A percentile compares a stretch with the other conserved stretches of the same genome.
phyloP scores from a whole-genome alignment of 2,113 vertebrate species.

The Ploceus nigricollis region DNA sequence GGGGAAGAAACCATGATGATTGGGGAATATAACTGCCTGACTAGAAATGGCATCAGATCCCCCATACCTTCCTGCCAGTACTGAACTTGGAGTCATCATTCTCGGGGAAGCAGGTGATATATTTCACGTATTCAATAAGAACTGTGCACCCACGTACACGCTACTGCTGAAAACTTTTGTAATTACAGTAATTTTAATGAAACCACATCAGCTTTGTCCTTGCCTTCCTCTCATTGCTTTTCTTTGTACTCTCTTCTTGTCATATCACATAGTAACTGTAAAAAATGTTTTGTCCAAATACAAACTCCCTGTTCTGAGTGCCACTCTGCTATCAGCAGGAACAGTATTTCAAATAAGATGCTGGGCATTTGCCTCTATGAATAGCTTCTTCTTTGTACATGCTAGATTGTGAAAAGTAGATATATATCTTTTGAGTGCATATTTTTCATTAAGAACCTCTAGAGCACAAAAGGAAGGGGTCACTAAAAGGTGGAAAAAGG shows the following conservation, averaged over 20 bases:
- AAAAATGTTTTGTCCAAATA: slow-evolving; percentile 54
- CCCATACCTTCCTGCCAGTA: not conserved
- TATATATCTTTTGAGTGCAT: not conserved
- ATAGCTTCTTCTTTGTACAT: slow-evolving; percentile 32
- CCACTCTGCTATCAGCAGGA: not conserved
- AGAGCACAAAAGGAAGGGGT: slow-evolving; percentile 4
- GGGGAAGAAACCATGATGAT: not conserved
- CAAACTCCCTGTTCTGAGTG: slow-evolving; percentile 15
- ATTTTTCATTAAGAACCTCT: slow-evolving; percentile 37
- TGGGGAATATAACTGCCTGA: not conserved
- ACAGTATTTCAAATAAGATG: slow-evolving; percentile 25
- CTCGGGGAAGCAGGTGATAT: not conserved
- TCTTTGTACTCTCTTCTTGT: slow-evolving; percentile 17
- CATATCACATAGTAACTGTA: not conserved
- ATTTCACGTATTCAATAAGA: slow-evolving; percentile 1
- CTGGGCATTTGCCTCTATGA: slow-evolving; percentile 41
- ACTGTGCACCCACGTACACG: not conserved
- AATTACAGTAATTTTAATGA: slow-evolving; percentile 48
- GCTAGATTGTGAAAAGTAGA: not conserved
- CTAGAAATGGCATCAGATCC: not conserved
- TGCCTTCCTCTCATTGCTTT: slow-evolving; percentile 3
- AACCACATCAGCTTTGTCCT: slow-evolving; percentile 9
- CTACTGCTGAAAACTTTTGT: slow-evolving; percentile 42
- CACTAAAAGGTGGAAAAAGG: not conserved
- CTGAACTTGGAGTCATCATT: not conserved